Base-by-base conservation (phyloP, 1,140 invertebrate species). In the Mamestra configurata region DNA sequence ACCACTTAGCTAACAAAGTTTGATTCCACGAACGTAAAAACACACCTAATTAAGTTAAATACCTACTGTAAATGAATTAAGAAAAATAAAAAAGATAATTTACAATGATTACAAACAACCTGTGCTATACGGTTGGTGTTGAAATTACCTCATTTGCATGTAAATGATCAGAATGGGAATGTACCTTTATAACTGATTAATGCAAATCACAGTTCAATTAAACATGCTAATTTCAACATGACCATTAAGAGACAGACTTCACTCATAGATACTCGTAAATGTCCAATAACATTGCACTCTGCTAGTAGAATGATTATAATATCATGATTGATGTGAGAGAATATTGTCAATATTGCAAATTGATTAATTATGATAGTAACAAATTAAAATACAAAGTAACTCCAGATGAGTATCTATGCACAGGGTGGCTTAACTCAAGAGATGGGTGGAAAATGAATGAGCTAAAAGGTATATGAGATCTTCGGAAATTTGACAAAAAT, bases 181-280 rank as follows among this genome's bases (percentile, higher is more conserved):
- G 22, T 27, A 66, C 35, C 31, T 43, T 27, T 49, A 70, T 27
- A 49, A 27, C 22, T 15, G n/a, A 15, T 43, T 46, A 49, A 70
- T 70, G 66, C 66, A 46, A 70, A 70, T 70, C 20, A 49, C 40
- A 7, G 13, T 46, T 15, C 22, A 70, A 70, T 70, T 70, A 70
- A 70, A 70, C 6, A 70, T 49, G 66, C 13, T 27, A 70, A 49
- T 49, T 70, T 24, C 49, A n/a, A 37, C 18, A 13, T 66, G 15
- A 8, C 64, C 40, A 20, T 43, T 68, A 46, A 68, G 18, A 46
- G 37, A 43, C 10, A 1, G 31, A n/a, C 20, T 1, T 43, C 43
- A 49, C 13, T 49, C 43, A n/a, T 15, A 15, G 1, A 13, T 7
- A 11, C 37, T 40, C 37, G 37, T 40, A 4, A 40, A 10, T n/a